These are phyloP conservation scores for Sturmia bella DNA, from an alignment of 2,888 invertebrate genomes.

Conservation along the genomic window DNA sequence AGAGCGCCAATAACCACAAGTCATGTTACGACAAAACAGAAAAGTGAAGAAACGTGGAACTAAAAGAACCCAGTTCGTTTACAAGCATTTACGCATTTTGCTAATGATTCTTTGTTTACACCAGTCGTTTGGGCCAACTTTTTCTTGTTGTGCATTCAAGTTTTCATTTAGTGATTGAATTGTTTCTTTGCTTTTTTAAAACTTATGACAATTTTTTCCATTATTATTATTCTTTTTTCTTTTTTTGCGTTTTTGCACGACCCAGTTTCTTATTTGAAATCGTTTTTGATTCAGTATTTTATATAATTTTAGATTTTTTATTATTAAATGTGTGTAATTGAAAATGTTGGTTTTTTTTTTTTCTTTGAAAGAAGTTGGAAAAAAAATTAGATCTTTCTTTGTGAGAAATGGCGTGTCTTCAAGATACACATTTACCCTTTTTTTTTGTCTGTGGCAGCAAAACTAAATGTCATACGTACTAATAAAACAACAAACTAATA, in stretches of 20 bases:
- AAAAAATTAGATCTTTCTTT: conserved; percentile 2
- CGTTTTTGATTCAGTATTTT: conserved; percentile 40
- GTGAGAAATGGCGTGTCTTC: conserved; percentile 60
- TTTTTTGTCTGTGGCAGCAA: background rate
- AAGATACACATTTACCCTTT: conserved; percentile 53
- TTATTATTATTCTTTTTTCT: conserved; percentile 9
- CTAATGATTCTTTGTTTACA: background rate
- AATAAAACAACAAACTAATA: conserved; percentile 53
- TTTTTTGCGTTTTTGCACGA: conserved; percentile 51
- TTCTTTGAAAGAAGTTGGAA: background rate
- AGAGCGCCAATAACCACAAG: too few relatives aligned
- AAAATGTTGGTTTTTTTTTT: conserved; percentile 4
- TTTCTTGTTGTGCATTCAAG: conserved; percentile 44
- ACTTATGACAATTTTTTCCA: conserved; percentile 62
- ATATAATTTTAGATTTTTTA: conserved; percentile 38
- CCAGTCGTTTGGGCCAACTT: too few relatives aligned
- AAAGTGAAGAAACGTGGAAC: too few relatives aligned
- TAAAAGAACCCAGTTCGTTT: too few relatives aligned
- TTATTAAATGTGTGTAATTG: conserved; percentile 27
- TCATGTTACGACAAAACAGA: too few relatives aligned
- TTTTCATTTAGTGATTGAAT: conserved; percentile 61
- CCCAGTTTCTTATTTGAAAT: conserved; percentile 59
- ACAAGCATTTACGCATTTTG: background rate
- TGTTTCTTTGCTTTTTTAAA: conserved; percentile 46
- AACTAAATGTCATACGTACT: conserved; percentile 15